Conservation (phyloP, 2,113 vertebrate species). For the Alethe diademata region DNA sequence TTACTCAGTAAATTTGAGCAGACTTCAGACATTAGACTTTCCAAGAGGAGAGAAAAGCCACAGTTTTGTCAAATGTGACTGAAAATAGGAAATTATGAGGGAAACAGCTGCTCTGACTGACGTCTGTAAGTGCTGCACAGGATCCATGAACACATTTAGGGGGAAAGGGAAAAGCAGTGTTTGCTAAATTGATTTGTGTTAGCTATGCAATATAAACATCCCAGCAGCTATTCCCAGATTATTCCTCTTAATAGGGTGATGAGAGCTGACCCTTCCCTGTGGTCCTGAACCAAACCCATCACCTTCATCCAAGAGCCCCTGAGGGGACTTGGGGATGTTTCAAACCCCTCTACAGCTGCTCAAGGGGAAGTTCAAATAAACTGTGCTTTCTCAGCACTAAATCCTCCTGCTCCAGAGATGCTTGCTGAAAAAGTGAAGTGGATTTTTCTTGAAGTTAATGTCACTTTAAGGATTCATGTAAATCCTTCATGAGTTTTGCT, state of each 20-base stretch:
- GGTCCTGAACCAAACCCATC: neutral
- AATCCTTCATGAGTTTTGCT: slow-evolving; percentile 3
- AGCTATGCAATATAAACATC: neutral
- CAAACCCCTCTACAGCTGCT: neutral
- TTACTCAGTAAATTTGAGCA: neutral
- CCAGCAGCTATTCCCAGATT: neutral
- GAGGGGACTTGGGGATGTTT: neutral
- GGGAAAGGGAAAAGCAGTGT: neutral
- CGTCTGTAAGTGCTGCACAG: neutral
- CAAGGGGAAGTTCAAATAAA: slow-evolving; percentile 16
- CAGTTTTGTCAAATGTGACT: neutral
- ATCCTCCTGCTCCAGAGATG: neutral
- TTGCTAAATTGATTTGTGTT: neutral
- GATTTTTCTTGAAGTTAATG: slow-evolving; percentile 6
- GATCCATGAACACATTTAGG: neutral
- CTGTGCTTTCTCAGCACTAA: neutral
- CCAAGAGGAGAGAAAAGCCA: neutral
- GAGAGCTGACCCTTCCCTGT: neutral
- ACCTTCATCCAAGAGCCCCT: neutral
- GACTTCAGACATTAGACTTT: neutral
- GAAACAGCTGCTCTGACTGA: neutral
- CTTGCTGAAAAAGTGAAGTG: neutral
- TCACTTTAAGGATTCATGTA: slow-evolving; percentile 6
- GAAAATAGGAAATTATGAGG: slow-evolving; percentile 1
- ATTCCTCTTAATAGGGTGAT: neutral